Evolutionary conservation across 2,113 vertebrate species (phyloP).

Genomic region (Protomyctophum bolini): DNA sequence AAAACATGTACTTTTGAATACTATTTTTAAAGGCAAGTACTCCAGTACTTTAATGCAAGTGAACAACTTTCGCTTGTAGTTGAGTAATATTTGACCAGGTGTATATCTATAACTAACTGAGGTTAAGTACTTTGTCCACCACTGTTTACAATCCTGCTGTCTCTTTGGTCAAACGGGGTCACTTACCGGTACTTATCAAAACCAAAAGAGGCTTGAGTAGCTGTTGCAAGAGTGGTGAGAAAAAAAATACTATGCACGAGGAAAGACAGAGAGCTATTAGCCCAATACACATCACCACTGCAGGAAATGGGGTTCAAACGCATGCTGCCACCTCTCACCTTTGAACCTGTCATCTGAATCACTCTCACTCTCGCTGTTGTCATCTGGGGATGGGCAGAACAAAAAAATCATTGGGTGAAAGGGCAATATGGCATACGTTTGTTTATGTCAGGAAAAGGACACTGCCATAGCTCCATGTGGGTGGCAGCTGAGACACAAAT

Average conservation of each 20-base stretch:
- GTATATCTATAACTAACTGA: too few relatives aligned
- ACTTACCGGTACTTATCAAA: conserved; percentile 3
- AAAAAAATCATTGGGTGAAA: conserved; percentile 53
- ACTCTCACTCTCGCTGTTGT: conserved; percentile 99
- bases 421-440: conserved; percentile 42
- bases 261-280: background rate
- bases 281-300: background rate
- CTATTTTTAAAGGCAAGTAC: too few relatives aligned
- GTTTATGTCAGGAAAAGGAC: conserved; percentile 29
- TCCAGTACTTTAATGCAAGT: too few relatives aligned
- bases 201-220: conserved; percentile 3
- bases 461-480: conserved; percentile 36
- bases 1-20: too few relatives aligned
- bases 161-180: background rate
- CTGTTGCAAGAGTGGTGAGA: conserved; percentile 15
- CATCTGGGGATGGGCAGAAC: conserved; percentile 85
- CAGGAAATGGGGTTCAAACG: conserved; percentile 5
- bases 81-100: too few relatives aligned
- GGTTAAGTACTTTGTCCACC: too few relatives aligned
- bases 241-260: conserved; percentile 5
- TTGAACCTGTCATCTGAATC: conserved; percentile 99
- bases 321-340: conserved; percentile 82
- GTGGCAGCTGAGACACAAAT: conserved; percentile 45
- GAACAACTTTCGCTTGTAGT: too few relatives aligned
- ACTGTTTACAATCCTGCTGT: conserved; percentile 4